A percentile compares a stretch with the other conserved stretches of the same genome.
These are phyloP conservation scores for Anas platyrhynchos DNA, from an alignment of 2,113 vertebrate species.

Conservation along the genomic window DNA sequence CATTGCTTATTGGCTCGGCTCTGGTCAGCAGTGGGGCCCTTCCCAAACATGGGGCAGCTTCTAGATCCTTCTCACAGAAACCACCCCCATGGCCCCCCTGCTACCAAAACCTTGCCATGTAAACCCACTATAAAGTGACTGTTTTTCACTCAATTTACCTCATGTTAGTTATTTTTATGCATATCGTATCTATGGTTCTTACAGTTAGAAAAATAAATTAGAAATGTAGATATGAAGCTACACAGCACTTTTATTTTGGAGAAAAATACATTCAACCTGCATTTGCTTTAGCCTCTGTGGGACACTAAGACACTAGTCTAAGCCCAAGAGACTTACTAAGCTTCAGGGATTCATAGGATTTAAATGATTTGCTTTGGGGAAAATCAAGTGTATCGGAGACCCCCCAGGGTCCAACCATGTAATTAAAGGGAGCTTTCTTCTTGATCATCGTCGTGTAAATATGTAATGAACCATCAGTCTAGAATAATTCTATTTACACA, in stretches of 20 bases:
- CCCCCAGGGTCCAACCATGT: background rate
- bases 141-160: background rate
- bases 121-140: background rate
- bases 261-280: background rate
- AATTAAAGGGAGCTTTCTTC: conserved; percentile 56
- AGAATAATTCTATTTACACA: conserved; percentile 32
- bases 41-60: too few species aligned
- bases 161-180: background rate
- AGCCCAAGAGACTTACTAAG: background rate
- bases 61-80: too few species aligned
- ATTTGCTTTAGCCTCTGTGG: conserved; percentile 18
- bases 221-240: background rate
- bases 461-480: conserved; percentile 25
- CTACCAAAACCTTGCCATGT: too few species aligned
- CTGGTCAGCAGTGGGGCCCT: too few species aligned
- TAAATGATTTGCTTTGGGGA: conserved; percentile 35
- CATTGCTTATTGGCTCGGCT: too few species aligned
- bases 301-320: background rate
- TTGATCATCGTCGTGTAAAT: conserved; percentile 26
- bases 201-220: conserved; percentile 2
- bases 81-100: too few species aligned
- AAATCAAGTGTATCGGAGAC: conserved; percentile 34
- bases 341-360: conserved; percentile 27
- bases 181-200: background rate
- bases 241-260: background rate